Base-by-base conservation (phyloP, 2,113 vertebrate genomes). In the Panurus biarmicus region DNA sequence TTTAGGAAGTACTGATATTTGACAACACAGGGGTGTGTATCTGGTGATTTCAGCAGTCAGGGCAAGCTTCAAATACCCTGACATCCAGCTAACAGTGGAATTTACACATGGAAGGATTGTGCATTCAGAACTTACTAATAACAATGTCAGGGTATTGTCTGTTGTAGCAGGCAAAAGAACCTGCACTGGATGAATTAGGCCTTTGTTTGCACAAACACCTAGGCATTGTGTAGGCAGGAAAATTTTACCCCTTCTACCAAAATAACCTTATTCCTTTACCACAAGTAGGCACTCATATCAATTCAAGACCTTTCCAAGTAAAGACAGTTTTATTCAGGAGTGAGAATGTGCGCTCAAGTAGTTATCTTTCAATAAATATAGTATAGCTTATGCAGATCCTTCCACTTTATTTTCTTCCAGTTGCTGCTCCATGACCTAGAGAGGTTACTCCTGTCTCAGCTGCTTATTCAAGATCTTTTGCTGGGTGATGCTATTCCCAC, bases 171-270 rank as follows among this genome's bases (percentile, higher is more conserved):
- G 64, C 4, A 1, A 87, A 88, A 73, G 71, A 80, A 92, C 67
- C 67, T 67, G 71, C 77, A 17, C 26, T 71, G 67, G 31, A 28
- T 95, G 93, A 96, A 93, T 93, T 74, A 85, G 67, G 60, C 60
- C 87, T 93, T 95, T 96, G 89, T 96, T 94, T 87, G 47, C 31
- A 76, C 29, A 65, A 87, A 93, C 74, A 93, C 85, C 84, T 94
- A 89, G 48, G n/a, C 51, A 79, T 83, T 91, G 85, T 91, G 47
- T 51, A 60, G 66, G 69, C 78, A 60, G 78, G 70, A 83, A 91
- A 29, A 47, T 50, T 84, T 80, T 16, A 6, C 38, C 36, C 16
- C 61, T 74, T 84, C 82, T 81, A 56, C 44, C 23, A 70, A 70
- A 93, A 95, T 66, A 88, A 90, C 47, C 12, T 24, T 70, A 42